Evolutionary conservation across 2,888 invertebrate genomes (phyloP), one percentile per base, ranked within the genome.

Genomic region (Loripinus fragilis): DNA sequence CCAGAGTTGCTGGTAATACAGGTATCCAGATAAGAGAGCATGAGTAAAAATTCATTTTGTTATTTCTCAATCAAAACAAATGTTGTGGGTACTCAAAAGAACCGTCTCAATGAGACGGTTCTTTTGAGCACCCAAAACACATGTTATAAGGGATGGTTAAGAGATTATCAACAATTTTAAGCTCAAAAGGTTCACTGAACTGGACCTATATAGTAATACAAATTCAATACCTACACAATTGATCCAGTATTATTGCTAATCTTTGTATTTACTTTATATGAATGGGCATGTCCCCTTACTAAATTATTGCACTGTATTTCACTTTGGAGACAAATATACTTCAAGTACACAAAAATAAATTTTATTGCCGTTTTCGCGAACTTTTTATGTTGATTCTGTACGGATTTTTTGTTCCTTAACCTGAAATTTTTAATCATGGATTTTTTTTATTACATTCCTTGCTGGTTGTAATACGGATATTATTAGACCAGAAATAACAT

Each of bases 191-290:
- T n/a, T n/a, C n/a, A n/a, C n/a, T n/a, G n/a, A n/a, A n/a, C n/a
- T n/a, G n/a, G n/a, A n/a, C n/a, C n/a, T n/a, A n/a, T n/a, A n/a
- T n/a, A 60, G 33, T 60, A 60, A 60, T 60, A 17, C 60, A 30
- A 33, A 60, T 60, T 28, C 60, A 60, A 60, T 60, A 33, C 60
- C 3, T 60, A 60, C 33, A 60, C 60, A 60, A 60, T 60, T 60
- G 60, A 60, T 60, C 60, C 20, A 33, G 33, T 74, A 80, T 71
- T 77, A 38, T 30, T 71, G 38, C 71, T 69, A 74, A 72, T 74
- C 77, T 69, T 66, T 25, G 12, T 81, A 71, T 81, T 81, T 81
- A 75, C 78, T 55, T 78, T 71, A 78, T 75, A 50, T 55, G 81
- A 69, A 76, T 66, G 52, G 76, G 45, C 81, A 66, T 72, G 81